Conservation (phyloP, 2,888 invertebrate genomes). For the Parnassius apollo region DNA sequence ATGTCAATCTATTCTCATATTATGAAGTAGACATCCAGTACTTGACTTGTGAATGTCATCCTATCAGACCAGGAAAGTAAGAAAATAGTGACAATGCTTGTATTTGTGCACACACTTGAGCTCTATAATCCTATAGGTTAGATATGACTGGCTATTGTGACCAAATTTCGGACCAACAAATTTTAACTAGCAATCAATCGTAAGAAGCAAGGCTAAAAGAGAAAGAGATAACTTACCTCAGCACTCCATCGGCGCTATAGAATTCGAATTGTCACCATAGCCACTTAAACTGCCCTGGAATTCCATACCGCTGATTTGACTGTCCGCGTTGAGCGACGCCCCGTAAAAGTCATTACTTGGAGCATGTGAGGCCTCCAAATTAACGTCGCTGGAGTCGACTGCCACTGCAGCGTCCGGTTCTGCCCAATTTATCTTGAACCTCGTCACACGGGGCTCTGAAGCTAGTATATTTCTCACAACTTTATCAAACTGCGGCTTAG, state of each 20-base stretch:
- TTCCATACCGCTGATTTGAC: slow-evolving; percentile 68
- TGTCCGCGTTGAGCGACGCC: slow-evolving; percentile 67
- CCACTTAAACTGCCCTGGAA: slow-evolving; percentile 70
- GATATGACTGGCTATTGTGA: no score
- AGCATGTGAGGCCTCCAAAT: slow-evolving; percentile 57
- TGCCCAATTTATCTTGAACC: slow-evolving; percentile 98
- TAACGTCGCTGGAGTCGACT: slow-evolving; percentile 60
- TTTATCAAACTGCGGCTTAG: slow-evolving; percentile 96
- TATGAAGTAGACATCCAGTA: no score
- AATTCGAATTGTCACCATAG: slow-evolving; percentile 83
- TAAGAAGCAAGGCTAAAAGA: no score
- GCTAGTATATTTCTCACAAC: slow-evolving; percentile 92
- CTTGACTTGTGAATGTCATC: no score
- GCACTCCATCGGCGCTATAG: slow-evolving; percentile 84
- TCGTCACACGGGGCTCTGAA: slow-evolving; percentile 95
- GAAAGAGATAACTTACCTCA: slow-evolving; percentile 52
- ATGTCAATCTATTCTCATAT: no score
- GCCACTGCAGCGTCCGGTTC: slow-evolving; percentile 80
- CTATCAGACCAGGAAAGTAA: no score
- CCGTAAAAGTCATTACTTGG: slow-evolving; percentile 71
- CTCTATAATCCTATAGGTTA: no score
- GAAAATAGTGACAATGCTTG: no score
- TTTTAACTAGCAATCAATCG: no score
- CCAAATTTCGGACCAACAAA: no score
- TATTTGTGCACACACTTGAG: no score